Base-by-base conservation (phyloP, 2,888 invertebrate species). In the Philereme transversata region DNA sequence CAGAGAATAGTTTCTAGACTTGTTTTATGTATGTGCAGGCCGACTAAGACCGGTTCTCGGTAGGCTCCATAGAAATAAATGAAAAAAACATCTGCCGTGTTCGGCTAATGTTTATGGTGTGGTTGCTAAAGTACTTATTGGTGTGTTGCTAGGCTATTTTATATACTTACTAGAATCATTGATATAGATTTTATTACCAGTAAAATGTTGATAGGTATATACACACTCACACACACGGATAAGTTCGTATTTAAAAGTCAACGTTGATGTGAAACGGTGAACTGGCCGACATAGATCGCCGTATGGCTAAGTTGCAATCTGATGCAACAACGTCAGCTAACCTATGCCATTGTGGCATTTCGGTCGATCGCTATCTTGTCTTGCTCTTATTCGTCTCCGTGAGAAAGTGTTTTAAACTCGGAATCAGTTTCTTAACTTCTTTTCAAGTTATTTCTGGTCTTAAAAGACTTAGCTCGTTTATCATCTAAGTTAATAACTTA, bases 321-420 rank as follows among this genome's bases (percentile, higher is more conserved):
- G 64, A 59, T 65, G 64, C 55, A 74, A 73, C 68, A 70, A 57
- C 65, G 67, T 58, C 68, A 69, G 66, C 76, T 79, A 74, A 82
- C 79, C 79, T 77, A 62, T 77, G 77, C 70, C 72, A 77, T 70
- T 72, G 72, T 81, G 83, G 78, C 82, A 82, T 83, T 83, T 65
- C 53, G 46, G 76, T 60, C 67, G 72, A 52, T 62, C 68, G 65
- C 65, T 69, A 75, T 75, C 69, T 72, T 71, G 73, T 70, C 66
- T 69, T 68, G 68, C 73, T 70, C 70, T 73, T 69, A 70, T 72
- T 73, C 46, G 57, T 59, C 66, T 55, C 64, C 74, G 75, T 81
- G 79, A 73, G 78, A 79, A 77, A 68, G 71, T 72, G 49, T 51
- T 48, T 22, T 22, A 22, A 22, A 22, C 22, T 22, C 60, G 58